Evolutionary conservation across 92 coral and sea anemone genomes (phyloP), one percentile per base, ranked within the genome.

Genomic region (Nematostella vectensis): DNA sequence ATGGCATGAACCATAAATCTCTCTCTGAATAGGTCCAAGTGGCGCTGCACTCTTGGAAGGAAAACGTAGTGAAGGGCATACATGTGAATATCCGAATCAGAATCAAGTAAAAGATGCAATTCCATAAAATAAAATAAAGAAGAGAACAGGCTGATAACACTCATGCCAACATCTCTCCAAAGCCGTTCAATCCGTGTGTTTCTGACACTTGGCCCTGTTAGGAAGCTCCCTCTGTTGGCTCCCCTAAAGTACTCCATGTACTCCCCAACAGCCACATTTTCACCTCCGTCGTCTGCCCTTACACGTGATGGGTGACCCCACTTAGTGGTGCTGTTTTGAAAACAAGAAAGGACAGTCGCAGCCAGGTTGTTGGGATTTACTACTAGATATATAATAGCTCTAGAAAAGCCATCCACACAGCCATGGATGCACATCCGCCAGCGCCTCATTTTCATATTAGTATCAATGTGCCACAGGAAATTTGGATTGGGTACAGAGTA

Each of bases 401-500:
- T 44, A 6, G n/a, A n/a, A n/a, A n/a, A n/a, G n/a, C n/a, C n/a
- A n/a, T n/a, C n/a, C n/a, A n/a, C n/a, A n/a, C n/a, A n/a, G n/a
- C n/a, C n/a, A n/a, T n/a, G n/a, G n/a, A n/a, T n/a, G n/a, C n/a
- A n/a, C n/a, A n/a, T n/a, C n/a, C n/a, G n/a, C n/a, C n/a, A n/a
- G n/a, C n/a, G n/a, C n/a, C n/a, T 6, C 23, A 45, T 9, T 45
- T 45, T 45, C 51, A 45, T 45, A 22, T 67, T 68, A 1, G 62
- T 61, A 58, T 73, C 77, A 1, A 79, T 72, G 54, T 72, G 81
- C 73, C 87, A 72, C 19, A 72, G 33, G 33, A 36, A 72, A 37
- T 72, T 79, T 36, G 86, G 72, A 48, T 72, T 73, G 11, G 72
- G 86, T 6, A 67, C 80, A 65, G 53, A 50, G 47, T 67, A 72